These are phyloP conservation scores for Tyria jacobaeae DNA, from an alignment of 2,888 invertebrate species.

Conservation along the genomic window DNA sequence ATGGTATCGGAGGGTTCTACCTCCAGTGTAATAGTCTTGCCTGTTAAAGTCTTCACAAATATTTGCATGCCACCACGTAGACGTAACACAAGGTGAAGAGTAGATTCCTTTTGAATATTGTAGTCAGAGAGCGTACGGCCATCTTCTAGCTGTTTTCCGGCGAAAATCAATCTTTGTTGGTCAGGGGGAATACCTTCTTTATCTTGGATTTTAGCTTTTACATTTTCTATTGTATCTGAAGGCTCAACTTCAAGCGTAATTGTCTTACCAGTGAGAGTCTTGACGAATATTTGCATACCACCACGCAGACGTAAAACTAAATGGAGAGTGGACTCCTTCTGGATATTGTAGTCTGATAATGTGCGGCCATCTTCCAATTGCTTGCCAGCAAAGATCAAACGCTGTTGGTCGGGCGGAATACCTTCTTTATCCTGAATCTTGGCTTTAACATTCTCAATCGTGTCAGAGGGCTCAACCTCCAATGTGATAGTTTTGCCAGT, in stretches of 20 bases:
- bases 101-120: slow-evolving; percentile 56
- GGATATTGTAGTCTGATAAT: slow-evolving; percentile 37
- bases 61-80: slow-evolving; percentile 57
- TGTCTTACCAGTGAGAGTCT: slow-evolving; percentile 54
- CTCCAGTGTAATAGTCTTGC: slow-evolving; percentile 53
- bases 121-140: slow-evolving; percentile 54
- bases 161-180: slow-evolving; percentile 55
- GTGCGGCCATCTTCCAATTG: slow-evolving; percentile 42
- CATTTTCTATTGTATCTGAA: slow-evolving; percentile 56
- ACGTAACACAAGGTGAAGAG: slow-evolving; percentile 49
- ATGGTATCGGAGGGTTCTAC: slow-evolving; percentile 55
- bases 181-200: slow-evolving; percentile 58
- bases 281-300: slow-evolving; percentile 59
- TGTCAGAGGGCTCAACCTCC: slow-evolving; percentile 40
- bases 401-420: slow-evolving; percentile 40
- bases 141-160: slow-evolving; percentile 56
- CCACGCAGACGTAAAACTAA: slow-evolving; percentile 52
- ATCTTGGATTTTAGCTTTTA: slow-evolving; percentile 56
- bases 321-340: slow-evolving; percentile 51
- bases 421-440: slow-evolving; percentile 46
- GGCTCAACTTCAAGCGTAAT: slow-evolving; percentile 55
- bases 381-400: slow-evolving; percentile 41
- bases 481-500: slow-evolving; percentile 42
- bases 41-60: slow-evolving; percentile 53
- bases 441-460: slow-evolving; percentile 40